Conservation (phyloP, 2,797 vertebrate genomes). For the Neosilurus mollespiculum region DNA sequence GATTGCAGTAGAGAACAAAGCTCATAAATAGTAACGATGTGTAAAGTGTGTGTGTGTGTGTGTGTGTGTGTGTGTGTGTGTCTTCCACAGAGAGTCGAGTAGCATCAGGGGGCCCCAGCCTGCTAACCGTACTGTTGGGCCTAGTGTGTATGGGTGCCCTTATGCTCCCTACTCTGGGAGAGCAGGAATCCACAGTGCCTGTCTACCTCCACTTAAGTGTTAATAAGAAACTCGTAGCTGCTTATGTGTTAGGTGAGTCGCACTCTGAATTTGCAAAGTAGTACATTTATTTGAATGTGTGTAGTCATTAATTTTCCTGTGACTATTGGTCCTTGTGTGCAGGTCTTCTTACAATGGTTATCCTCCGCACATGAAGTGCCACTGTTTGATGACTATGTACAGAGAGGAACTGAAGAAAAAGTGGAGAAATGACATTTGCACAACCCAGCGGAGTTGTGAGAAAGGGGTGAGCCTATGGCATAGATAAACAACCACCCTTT, state of each 20-base stretch:
- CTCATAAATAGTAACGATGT: not conserved
- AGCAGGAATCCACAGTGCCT: conserved; percentile 96
- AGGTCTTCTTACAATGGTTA: conserved; percentile 99
- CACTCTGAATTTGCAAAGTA: not conserved
- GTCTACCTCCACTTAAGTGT: conserved; percentile 99
- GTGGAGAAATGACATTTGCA: conserved; percentile 49
- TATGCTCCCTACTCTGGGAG: conserved; percentile 96
- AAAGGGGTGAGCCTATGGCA: conserved; percentile 29
- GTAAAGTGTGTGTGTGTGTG: not conserved
- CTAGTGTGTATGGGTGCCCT: conserved; percentile 92
- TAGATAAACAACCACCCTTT: conserved; percentile 42
- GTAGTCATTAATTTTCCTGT: not conserved
- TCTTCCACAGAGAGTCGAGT: conserved; percentile 81
- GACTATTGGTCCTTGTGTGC: not conserved
- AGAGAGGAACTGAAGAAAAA: conserved; percentile 43
- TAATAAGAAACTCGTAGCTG: conserved; percentile 99
- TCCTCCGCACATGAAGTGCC: conserved; percentile 88
- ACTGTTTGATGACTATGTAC: conserved; percentile 9
- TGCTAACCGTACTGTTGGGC: conserved; percentile 93
- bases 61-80: conserved; percentile 30
- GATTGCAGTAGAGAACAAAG: conserved; percentile 59
- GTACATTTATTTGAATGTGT: not conserved
- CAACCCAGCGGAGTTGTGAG: conserved; percentile 56
- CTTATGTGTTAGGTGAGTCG: conserved; percentile 94
- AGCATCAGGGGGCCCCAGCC: conserved; percentile 89